Evolutionary conservation across 2,888 invertebrate genomes (phyloP).

Genomic region (Metallyticus violacea): DNA sequence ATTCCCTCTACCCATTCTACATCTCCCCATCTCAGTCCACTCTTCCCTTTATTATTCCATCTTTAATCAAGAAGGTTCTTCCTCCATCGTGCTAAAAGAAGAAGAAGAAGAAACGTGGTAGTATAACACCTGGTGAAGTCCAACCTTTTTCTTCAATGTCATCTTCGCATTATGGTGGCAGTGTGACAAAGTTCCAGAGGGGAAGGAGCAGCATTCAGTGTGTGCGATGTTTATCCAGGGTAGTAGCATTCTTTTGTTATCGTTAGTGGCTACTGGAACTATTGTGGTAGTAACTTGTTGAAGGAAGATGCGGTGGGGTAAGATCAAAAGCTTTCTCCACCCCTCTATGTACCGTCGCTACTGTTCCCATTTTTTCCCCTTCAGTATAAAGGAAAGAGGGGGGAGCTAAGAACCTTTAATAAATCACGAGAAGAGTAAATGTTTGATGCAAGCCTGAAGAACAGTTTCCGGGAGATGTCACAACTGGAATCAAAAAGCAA

Average conservation of each 20-base stretch:
- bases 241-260: neutral
- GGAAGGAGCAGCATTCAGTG: neutral
- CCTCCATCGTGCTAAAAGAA: neutral
- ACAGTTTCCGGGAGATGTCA: neutral
- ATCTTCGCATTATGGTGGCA: neutral
- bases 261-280: neutral
- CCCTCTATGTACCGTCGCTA: neutral
- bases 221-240: constrained; percentile 8
- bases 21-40: too few relatives aligned
- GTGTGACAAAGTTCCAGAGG: neutral
- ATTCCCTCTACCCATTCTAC: too few relatives aligned
- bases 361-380: neutral
- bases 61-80: constrained; percentile 13
- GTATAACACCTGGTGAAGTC: constrained; percentile 1
- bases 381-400: neutral
- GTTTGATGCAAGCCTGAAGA: neutral
- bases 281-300: neutral
- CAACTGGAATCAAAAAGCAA: neutral
- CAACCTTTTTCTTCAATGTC: neutral
- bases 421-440: neutral
- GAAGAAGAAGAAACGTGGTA: neutral
- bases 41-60: neutral
- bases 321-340: neutral
- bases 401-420: neutral
- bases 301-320: neutral